Conservation (phyloP, 2,113 vertebrate species). For the Sardina pilchardus region DNA sequence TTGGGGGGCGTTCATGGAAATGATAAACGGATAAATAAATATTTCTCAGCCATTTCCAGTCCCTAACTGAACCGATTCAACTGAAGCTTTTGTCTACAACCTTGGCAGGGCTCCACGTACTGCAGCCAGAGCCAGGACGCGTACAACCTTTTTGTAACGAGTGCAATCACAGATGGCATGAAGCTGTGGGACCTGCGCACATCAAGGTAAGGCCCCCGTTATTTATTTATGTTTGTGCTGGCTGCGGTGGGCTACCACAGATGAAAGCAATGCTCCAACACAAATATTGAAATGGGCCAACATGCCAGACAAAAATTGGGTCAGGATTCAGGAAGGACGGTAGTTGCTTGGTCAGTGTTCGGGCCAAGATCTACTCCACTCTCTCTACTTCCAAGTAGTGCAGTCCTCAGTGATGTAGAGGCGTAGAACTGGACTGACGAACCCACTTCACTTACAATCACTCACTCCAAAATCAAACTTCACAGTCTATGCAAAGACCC, state of each 20-base stretch:
- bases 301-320: not conserved
- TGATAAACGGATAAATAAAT: not conserved
- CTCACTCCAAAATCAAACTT: not conserved
- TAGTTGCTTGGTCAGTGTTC: not conserved
- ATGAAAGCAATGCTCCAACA: not conserved
- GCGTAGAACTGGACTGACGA: not conserved
- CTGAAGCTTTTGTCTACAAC: constrained; percentile 29
- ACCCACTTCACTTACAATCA: not conserved
- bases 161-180: constrained; percentile 80
- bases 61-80: constrained; percentile 33
- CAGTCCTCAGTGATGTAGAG: not conserved
- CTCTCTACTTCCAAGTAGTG: not conserved
- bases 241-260: not conserved
- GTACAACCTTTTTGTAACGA: constrained; percentile 85
- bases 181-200: constrained; percentile 89
- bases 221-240: not conserved
- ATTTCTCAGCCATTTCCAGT: not conserved
- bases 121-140: constrained; percentile 69
- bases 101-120: constrained; percentile 81
- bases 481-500: not conserved
- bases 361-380: not conserved
- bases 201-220: constrained; percentile 71
- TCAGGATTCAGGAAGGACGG: not conserved
- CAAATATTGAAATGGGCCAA: not conserved
- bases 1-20: not conserved